Percentiles rank a stretch among this genome's conserved stretches.
These are phyloP conservation scores for Marcusenius ussheri DNA, from an alignment of 2,113 vertebrate genomes.

Conservation along the genomic window DNA sequence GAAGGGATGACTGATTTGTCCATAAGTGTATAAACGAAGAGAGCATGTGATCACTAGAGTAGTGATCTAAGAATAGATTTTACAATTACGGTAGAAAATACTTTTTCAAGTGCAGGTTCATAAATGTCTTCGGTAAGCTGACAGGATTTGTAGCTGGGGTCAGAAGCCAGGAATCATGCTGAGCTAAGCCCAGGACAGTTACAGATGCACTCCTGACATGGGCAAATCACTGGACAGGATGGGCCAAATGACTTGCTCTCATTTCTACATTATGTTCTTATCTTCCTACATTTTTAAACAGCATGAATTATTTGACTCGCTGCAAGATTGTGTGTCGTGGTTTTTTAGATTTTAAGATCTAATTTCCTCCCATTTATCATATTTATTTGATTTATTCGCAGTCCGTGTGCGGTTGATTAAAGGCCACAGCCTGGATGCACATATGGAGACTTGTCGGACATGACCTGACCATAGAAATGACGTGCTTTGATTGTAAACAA, in stretches of 20 bases:
- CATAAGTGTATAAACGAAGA: background rate
- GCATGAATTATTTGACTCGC: background rate
- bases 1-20: background rate
- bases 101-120: background rate
- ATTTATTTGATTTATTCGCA: background rate
- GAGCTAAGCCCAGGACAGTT: background rate
- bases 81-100: background rate
- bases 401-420: background rate
- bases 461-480: background rate
- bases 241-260: background rate
- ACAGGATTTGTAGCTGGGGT: slow-evolving; percentile 3
- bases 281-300: slow-evolving; percentile 3
- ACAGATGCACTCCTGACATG: background rate
- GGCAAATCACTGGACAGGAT: background rate
- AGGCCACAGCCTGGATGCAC: background rate
- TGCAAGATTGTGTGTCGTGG: background rate
- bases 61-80: background rate
- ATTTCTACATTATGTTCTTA: background rate
- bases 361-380: background rate
- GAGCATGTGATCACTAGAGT: background rate
- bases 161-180: background rate
- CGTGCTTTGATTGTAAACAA: background rate
- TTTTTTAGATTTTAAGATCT: background rate
- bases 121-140: background rate
- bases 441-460: background rate